Conservation (phyloP, 2,888 invertebrate genomes). For the Lutraria lutraria region DNA sequence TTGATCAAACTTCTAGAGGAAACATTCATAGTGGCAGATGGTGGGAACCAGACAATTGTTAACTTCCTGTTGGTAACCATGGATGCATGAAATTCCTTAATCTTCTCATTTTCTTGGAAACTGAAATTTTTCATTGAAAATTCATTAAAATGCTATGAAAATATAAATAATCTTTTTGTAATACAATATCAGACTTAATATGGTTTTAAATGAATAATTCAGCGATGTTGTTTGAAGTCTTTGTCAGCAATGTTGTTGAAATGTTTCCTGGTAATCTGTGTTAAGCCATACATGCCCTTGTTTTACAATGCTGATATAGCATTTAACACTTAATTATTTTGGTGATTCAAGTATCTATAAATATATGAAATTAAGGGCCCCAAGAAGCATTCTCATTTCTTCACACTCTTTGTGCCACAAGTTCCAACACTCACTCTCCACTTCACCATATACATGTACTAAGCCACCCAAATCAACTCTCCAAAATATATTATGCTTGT, state of each 20-base stretch:
- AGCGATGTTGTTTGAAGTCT: neutral
- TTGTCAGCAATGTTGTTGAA: neutral
- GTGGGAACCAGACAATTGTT: neutral
- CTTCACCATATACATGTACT: too few species aligned
- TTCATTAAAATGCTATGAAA: slow-evolving; percentile 25
- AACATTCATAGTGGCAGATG: neutral
- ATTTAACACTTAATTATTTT: too few species aligned
- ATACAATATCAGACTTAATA: neutral
- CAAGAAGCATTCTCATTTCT: too few species aligned
- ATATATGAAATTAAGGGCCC: too few species aligned
- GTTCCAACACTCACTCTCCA: too few species aligned
- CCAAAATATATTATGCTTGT: too few species aligned
- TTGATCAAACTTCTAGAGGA: neutral
- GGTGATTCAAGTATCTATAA: too few species aligned
- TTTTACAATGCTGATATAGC: too few species aligned
- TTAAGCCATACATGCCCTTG: neutral
- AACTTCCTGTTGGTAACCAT: slow-evolving; percentile 16
- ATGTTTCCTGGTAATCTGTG: neutral
- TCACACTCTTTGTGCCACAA: too few species aligned
- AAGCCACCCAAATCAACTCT: too few species aligned
- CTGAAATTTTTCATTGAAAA: slow-evolving; percentile 3
- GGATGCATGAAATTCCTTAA: slow-evolving; percentile 14
- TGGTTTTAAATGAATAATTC: slow-evolving; percentile 8
- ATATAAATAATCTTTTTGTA: slow-evolving; percentile 14
- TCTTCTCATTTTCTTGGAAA: slow-evolving; percentile 19